Evolutionary conservation across 2,113 vertebrate genomes (phyloP).

Genomic region (Sinocyclocheilus anophthalmus): DNA sequence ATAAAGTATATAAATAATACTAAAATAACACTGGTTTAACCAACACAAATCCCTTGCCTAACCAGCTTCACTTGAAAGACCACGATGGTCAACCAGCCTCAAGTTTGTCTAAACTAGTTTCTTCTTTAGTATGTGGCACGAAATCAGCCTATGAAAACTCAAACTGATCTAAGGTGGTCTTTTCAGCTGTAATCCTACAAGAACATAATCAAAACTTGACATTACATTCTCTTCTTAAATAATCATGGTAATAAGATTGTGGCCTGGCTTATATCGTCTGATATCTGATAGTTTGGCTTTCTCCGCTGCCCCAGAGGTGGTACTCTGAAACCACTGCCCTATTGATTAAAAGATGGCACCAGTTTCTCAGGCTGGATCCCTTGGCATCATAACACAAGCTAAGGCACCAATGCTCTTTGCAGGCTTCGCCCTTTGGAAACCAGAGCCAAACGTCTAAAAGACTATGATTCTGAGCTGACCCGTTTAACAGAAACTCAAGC

Average conservation of each 20-base stretch:
- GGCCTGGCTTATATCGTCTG: conserved; percentile 30
- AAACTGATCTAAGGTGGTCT: background rate
- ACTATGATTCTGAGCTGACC: conserved; percentile 70
- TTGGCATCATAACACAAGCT: conserved; percentile 59
- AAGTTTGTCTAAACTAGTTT: no score
- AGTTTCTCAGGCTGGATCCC: conserved; percentile 61
- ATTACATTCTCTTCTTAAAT: conserved; percentile 31
- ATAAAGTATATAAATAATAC: no score
- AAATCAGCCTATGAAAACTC: background rate
- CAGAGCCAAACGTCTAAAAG: conserved; percentile 65
- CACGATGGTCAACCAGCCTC: no score
- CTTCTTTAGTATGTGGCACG: background rate
- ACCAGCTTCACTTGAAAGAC: no score
- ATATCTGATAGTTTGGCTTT: conserved; percentile 43
- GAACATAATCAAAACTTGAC: conserved; percentile 8
- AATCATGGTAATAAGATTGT: conserved; percentile 37
- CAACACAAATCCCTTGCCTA: no score
- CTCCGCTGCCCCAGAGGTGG: conserved; percentile 34
- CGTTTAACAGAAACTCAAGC: conserved; percentile 75
- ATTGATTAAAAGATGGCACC: conserved; percentile 62
- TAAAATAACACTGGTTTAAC: no score
- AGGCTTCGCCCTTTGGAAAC: conserved; percentile 68
- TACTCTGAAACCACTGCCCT: conserved; percentile 59
- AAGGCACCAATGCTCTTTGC: conserved; percentile 62
- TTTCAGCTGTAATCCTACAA: background rate